Conservation (phyloP, 2,888 invertebrate species). For the Protodeltote pygarga region DNA sequence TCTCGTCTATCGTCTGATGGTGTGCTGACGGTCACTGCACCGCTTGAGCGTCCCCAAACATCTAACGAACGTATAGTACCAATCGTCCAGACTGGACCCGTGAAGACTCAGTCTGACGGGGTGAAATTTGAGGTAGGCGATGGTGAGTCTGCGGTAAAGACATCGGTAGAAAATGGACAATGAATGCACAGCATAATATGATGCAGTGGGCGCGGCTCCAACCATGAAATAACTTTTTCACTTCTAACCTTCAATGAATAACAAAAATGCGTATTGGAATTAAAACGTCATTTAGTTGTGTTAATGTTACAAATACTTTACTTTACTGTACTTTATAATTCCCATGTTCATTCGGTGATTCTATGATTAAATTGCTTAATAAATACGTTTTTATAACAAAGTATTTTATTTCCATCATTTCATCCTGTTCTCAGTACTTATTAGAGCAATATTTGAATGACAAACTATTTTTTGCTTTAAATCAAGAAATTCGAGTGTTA, state of each 20-base stretch:
- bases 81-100: constrained; percentile 83
- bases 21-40: constrained; percentile 88
- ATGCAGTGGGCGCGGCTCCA: constrained; percentile 18
- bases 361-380: constrained; percentile 1
- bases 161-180: constrained; percentile 44
- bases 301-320: background rate
- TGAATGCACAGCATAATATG: constrained; percentile 23
- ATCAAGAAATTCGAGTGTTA: too few species aligned
- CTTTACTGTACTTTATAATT: background rate
- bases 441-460: too few species aligned
- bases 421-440: background rate
- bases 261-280: constrained; percentile 4
- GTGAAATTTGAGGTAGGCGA: constrained; percentile 27
- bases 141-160: constrained; percentile 27
- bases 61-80: constrained; percentile 78
- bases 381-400: constrained; percentile 6
- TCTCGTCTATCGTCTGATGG: constrained; percentile 91
- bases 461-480: too few species aligned
- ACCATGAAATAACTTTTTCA: constrained; percentile 17
- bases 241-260: constrained; percentile 6
- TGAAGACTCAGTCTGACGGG: constrained; percentile 54
- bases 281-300: background rate
- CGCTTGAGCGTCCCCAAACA: constrained; percentile 53
- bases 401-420: background rate
- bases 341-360: background rate